Base-by-base conservation (phyloP, 2,888 invertebrate species). In the Marasmarcha lunaedactyla region DNA sequence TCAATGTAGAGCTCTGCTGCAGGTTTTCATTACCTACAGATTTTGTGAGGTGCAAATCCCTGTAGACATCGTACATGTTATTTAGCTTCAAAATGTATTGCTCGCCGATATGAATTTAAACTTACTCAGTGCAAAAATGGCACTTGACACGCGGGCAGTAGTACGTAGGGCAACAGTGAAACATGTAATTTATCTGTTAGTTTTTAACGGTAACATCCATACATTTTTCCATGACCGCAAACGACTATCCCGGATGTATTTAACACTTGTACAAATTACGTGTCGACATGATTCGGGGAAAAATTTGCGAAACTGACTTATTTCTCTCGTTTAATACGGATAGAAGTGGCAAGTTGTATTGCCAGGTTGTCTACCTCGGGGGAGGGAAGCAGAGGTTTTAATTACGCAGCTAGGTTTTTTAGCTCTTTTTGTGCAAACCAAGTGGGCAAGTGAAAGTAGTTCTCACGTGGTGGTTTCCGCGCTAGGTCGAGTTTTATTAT, bases 221-320 rank as follows among this genome's bases (percentile, higher is more conserved):
- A 65, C 64, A 63, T 65, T 51, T 30, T 44, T 45, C 47, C 45
- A 52, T 55, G 56, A 57, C 56, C 54, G 47, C 55, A 42, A 44
- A 48, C 49, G 55, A 60, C 50, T 53, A 54, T 60, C 55, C 50
- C 46, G 46, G 47, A 50, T 55, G 57, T 55, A 59, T 56, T 60
- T 54, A 63, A 61, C 59, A 62, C 63, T 59, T 54, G 54, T 49
- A 47, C 52, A 60, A 64, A 66, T 63, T 61, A 59, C 60, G 58
- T 54, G 50, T 57, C 49, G 56, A 58, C 59, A 58, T 58, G 54
- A 60, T 54, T 56, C 49, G 44, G 49, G 52, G 49, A 55, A 57
- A 62, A 59, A 61, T 48, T 51, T 59, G 61, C 58, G 57, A 56
- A 62, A 54, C 50, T 63, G 56, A 64, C 53, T 49, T 52, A 60